These are phyloP conservation scores for Paragorgia papillata DNA, from an alignment of 92 coral and sea anemone species.

Conservation along the genomic window DNA sequence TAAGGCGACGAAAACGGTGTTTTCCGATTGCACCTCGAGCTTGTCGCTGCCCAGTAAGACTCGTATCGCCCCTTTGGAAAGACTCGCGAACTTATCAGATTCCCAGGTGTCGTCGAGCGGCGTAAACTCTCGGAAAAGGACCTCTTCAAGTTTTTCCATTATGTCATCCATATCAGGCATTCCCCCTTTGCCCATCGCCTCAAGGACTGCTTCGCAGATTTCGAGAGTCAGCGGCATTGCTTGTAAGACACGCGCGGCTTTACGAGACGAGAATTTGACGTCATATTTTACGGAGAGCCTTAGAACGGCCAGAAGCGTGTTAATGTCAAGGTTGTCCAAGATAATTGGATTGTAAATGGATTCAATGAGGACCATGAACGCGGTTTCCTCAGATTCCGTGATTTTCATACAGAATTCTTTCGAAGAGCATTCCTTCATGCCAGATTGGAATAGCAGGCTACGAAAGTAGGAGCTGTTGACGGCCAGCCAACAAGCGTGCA, in stretches of 20 bases:
- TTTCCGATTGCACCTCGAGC: constrained; percentile 81
- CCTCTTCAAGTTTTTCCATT: not conserved
- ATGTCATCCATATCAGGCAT: constrained; percentile 4
- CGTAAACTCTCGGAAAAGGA: constrained; percentile 72
- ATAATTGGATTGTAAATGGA: constrained; percentile 4
- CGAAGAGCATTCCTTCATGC: constrained; percentile 14
- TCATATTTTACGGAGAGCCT: constrained; percentile 4
- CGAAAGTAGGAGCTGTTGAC: constrained; percentile 9
- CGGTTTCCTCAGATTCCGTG: constrained; percentile 4
- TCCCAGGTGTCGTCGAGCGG: constrained; percentile 92
- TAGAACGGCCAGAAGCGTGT: not conserved
- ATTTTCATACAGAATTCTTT: constrained; percentile 2
- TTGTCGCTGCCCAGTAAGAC: constrained; percentile 38
- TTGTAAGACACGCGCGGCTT: constrained; percentile 10
- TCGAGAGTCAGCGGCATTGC: not conserved
- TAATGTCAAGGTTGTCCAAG: not conserved
- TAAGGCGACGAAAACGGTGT: constrained; percentile 90
- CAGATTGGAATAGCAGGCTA: constrained; percentile 7
- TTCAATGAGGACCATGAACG: not conserved
- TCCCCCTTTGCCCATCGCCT: not conserved
- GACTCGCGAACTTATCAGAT: constrained; percentile 55
- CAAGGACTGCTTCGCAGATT: not conserved
- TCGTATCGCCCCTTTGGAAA: not conserved
- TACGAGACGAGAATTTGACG: constrained; percentile 3
- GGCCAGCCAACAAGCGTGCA: constrained; percentile 15